phyloP scores from a whole-genome alignment of 2,888 invertebrate species.

The Ferdinandea cuprea region DNA sequence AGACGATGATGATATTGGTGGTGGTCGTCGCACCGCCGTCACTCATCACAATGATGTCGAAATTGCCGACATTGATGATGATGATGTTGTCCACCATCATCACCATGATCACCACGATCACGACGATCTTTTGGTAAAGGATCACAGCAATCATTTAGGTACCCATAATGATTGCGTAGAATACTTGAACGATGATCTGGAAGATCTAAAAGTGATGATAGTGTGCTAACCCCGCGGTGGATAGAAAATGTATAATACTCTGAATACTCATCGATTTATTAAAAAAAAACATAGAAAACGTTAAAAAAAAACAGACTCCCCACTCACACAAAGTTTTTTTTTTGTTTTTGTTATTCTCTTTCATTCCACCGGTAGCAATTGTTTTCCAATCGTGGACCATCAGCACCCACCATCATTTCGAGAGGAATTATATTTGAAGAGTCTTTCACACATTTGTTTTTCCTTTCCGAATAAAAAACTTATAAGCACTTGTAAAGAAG shows the following conservation, averaged over 20 bases:
- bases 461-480: too few relatives aligned
- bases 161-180: conserved; percentile 76
- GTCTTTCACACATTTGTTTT: too few relatives aligned
- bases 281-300: too few relatives aligned
- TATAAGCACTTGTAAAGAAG: too few relatives aligned
- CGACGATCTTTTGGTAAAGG: conserved; percentile 59
- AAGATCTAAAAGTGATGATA: conserved; percentile 77
- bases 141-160: conserved; percentile 49
- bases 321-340: background rate
- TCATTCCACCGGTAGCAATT: background rate
- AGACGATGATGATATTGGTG: conserved; percentile 66
- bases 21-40: conserved; percentile 22
- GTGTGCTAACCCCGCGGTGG: conserved; percentile 74
- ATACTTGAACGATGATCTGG: conserved; percentile 77
- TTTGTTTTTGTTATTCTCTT: background rate
- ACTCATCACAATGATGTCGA: conserved; percentile 40
- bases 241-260: conserved; percentile 27
- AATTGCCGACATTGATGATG: conserved; percentile 58
- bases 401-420: background rate
- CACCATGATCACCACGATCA: conserved; percentile 48
- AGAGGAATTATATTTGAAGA: too few relatives aligned
- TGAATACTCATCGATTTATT: conserved; percentile 18
- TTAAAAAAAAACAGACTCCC: background rate
- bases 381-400: background rate
- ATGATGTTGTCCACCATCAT: conserved; percentile 49